phyloP scores from a whole-genome alignment of 2,888 invertebrate species.

The Drosophila picticornis region DNA sequence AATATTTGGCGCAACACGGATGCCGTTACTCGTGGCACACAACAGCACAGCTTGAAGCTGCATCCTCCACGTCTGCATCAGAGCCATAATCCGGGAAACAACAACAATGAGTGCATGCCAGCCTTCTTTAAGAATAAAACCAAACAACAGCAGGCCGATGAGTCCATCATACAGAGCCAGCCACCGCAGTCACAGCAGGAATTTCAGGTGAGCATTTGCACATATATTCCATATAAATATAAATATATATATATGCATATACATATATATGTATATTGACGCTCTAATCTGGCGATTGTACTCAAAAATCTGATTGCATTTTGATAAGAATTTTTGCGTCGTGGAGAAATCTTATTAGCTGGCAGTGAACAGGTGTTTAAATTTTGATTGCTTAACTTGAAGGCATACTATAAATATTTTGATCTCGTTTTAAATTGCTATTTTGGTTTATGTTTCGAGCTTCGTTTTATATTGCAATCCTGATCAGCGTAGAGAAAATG shows the following conservation, averaged over 20 bases:
- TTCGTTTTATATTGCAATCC: neutral
- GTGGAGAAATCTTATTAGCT: neutral
- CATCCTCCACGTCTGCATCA: constrained; percentile 9
- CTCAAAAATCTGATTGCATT: constrained; percentile 5
- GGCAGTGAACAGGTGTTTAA: neutral
- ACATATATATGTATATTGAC: neutral
- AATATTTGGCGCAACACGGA: constrained; percentile 70
- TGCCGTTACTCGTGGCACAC: constrained; percentile 9
- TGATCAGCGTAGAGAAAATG: neutral
- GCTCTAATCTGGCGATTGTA: constrained; percentile 5
- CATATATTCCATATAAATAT: neutral
- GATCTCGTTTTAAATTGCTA: neutral
- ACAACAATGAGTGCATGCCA: constrained; percentile 80
- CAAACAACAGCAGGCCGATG: constrained; percentile 70
- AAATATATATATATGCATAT: neutral
- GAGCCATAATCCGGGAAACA: constrained; percentile 14
- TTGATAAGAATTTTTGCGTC: constrained; percentile 23
- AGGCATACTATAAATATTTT: neutral
- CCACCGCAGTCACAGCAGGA: constrained; percentile 79
- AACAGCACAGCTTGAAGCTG: constrained; percentile 23
- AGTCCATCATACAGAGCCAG: constrained; percentile 81
- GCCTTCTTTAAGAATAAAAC: constrained; percentile 81
- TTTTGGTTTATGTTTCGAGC: neutral
- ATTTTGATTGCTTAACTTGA: neutral
- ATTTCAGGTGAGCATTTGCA: constrained; percentile 70